Base-by-base conservation (phyloP, 1,140 invertebrate genomes). In the Euwallacea similis region DNA sequence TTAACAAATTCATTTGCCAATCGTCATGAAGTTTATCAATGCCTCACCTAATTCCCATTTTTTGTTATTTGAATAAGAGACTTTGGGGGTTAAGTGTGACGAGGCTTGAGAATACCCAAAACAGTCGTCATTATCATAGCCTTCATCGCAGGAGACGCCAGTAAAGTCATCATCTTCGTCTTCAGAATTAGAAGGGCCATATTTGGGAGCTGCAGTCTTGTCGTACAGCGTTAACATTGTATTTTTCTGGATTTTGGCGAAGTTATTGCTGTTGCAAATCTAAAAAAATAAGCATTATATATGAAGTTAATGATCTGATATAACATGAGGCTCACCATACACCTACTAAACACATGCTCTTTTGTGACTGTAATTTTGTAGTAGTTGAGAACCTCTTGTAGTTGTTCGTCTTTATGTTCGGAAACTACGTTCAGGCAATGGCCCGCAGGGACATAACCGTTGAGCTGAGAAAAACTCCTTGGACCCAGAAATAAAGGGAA, bases 321-420 rank as follows among this genome's bases (percentile, higher is more conserved):
- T n/a, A 64, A 63, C 21, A 33, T 33, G 21, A 67, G 60, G 70
- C 75, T 77, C 76, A 88, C 85, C 78, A 86, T 83, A 79, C 90
- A 92, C 59, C 89, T 82, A 75, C 86, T 89, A 72, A 91, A 90
- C 50, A 91, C 85, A 80, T 91, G 85, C 47, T 83, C 78, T 68
- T 85, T 80, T 7, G 81, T 85, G 7, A 91, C 82, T 11, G 78
- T 73, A 13, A 93, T 80, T 73, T 89, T 87, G 75, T 88, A 91
- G 76, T 87, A 82, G 10, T 82, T 79, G 3, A 91, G 72, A 6
- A 91, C 85, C 76, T 89, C 85, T 53, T 81, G 75, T 1, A 89
- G 75, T 79, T 91, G 90, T 9, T 85, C 82, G 11, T 85, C 80
- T 1, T 86, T 77, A 43, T 84, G 78, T 15, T 82, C 78, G 11